Evolutionary conservation across 2,888 invertebrate genomes (phyloP), one percentile per base, ranked within the genome.

Genomic region (Orthonychiurus folsomi): DNA sequence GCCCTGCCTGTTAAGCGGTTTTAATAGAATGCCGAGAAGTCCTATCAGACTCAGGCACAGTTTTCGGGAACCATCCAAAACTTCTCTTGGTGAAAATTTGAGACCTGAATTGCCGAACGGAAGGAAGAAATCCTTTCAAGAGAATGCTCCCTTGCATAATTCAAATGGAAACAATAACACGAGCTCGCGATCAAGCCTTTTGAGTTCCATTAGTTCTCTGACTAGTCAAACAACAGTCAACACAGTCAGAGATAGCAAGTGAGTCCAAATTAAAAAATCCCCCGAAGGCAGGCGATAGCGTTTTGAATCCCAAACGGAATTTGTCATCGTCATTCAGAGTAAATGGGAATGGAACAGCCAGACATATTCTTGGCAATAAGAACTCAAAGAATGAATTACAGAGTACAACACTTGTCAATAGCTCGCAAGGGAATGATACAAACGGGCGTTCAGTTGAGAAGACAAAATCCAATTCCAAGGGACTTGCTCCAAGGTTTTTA

Each of bases 141-240:
- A 73, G 48, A 73, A 73, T 65, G 71, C 66, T 47, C 74, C 75
- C 50, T 23, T 61, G 28, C 59, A 12, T 12, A 56, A 9, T 12
- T 9, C 56, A 18, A 26, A 27, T 37, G 52, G 28, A 21, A 61
- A 61, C 25, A 66, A 63, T 24, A 72, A 70, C 25, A 70, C 66
- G 3, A 84, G 86, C 20, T 90, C 90, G 0, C 80, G 88, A 50
- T 86, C 88, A 52, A 89, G 89, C 60, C 78, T 91, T 20, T 82
- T 88, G 25, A 89, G 90, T 74, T 91, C 91, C 0, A 81, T 88
- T 27, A 89, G 89, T 74, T 91, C 90, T 0, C 78, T 91, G 60
- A 89, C 89, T 74, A 90, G 89, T 75, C 85, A 88, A 1, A 85
- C 87, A 1, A 86, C 86, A 1, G 84, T 85, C 0, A 87, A 86